Percentiles rank a stretch among this genome's conserved stretches.
These are phyloP conservation scores for Lepidurus apus DNA, from an alignment of 1,140 invertebrate species.

Conservation along the genomic window DNA sequence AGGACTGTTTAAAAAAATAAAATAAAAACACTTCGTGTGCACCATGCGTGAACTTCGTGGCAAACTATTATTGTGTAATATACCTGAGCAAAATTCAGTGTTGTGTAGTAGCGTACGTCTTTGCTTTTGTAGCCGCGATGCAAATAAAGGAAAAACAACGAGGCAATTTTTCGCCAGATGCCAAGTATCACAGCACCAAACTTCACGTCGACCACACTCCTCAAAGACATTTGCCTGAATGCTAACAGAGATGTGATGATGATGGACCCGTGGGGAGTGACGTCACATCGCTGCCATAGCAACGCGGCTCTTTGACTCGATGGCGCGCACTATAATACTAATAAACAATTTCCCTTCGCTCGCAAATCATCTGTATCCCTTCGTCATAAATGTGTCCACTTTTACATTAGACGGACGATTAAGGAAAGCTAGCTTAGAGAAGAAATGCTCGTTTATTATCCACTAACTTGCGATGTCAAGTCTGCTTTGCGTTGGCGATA, in stretches of 20 bases:
- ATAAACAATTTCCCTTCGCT: not conserved
- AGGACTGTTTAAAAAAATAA: too few relatives aligned
- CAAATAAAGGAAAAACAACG: not conserved
- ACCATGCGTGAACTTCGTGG: too few relatives aligned
- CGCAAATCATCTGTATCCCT: not conserved
- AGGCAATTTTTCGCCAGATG: not conserved
- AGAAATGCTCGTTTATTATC: not conserved
- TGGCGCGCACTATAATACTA: not conserved
- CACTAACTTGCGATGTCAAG: not conserved
- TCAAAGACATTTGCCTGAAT: conserved; percentile 18
- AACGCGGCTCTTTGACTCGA: not conserved
- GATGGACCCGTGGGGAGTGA: not conserved
- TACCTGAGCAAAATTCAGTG: not conserved
- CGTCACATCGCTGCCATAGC: not conserved
- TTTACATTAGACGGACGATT: not conserved
- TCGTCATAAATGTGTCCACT: not conserved
- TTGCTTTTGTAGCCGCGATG: not conserved
- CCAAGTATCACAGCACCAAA: conserved; percentile 8
- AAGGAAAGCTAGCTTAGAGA: not conserved
- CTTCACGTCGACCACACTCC: conserved; percentile 11
- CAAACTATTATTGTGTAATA: not conserved
- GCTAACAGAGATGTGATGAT: conserved; percentile 12
- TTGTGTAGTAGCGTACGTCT: not conserved
- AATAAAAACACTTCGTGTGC: too few relatives aligned
- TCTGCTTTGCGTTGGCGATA: conserved; percentile 41